These are phyloP conservation scores for Eumaeus atala DNA, from an alignment of 1,140 invertebrate species.

Conservation along the genomic window DNA sequence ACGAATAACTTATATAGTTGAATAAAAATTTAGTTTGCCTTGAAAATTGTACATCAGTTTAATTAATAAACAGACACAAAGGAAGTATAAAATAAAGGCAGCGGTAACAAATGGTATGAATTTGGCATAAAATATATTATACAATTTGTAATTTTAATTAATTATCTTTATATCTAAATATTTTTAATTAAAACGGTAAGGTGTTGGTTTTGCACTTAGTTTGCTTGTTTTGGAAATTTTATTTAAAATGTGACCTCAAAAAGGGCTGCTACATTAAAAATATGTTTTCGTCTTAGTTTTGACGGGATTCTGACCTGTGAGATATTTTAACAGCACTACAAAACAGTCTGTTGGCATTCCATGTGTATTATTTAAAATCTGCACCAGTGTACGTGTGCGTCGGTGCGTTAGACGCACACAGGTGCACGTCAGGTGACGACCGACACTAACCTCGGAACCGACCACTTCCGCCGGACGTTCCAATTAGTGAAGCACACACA, in stretches of 20 bases:
- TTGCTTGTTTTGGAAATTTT: background rate
- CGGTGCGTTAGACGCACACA: conserved; percentile 36
- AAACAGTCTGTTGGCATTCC: no score
- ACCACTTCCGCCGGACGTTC: conserved; percentile 64
- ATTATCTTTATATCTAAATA: conserved; percentile 7
- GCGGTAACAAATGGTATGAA: background rate
- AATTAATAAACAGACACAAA: conserved; percentile 3
- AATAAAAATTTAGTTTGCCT: background rate
- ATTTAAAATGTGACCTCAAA: no score
- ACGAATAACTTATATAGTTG: no score
- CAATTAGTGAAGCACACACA: conserved; percentile 63
- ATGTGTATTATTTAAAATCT: no score
- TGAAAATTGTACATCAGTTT: background rate
- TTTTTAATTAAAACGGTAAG: conserved; percentile 3
- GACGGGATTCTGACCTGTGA: no score
- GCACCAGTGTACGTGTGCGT: no score
- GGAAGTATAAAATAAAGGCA: background rate
- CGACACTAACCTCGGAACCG: conserved; percentile 63
- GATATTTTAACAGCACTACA: no score
- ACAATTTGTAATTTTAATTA: conserved; percentile 11
- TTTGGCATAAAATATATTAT: background rate
- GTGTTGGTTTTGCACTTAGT: conserved; percentile 8
- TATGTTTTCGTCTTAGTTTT: no score
- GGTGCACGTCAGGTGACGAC: conserved; percentile 52
- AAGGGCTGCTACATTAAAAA: no score